Conservation (phyloP, 2,888 invertebrate genomes). For the Electrophaes corylata region DNA sequence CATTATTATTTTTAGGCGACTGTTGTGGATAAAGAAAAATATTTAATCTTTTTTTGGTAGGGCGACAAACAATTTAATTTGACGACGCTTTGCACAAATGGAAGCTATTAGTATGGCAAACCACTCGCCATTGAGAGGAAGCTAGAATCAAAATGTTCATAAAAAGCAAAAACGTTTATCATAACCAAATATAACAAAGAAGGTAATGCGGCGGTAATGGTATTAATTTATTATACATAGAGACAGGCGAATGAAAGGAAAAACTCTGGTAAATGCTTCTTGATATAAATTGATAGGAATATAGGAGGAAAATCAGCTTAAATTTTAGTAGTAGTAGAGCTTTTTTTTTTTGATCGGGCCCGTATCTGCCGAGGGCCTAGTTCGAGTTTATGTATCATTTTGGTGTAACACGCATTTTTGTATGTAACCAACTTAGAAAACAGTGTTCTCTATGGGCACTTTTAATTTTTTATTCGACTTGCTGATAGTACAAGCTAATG, state of each 20-base stretch:
- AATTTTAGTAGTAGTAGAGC: too few species aligned
- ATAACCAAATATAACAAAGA: conserved; percentile 49
- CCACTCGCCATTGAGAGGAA: conserved; percentile 41
- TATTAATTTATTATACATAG: conserved; percentile 48
- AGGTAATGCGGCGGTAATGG: conserved; percentile 46
- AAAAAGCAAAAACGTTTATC: conserved; percentile 48
- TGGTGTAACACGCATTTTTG: too few species aligned
- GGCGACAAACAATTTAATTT: conserved; percentile 45
- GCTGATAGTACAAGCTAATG: too few species aligned
- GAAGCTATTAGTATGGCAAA: conserved; percentile 56
- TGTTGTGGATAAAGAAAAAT: conserved; percentile 5
- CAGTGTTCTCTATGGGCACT: too few species aligned
- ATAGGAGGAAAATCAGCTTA: neutral
- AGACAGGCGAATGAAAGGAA: conserved; percentile 32
- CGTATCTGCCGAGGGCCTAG: too few species aligned
- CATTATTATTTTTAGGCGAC: neutral
- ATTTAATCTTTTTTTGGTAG: conserved; percentile 13
- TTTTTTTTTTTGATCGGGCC: too few species aligned
- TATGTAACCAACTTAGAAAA: too few species aligned
- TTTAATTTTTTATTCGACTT: too few species aligned
- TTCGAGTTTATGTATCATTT: too few species aligned
- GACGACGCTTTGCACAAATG: conserved; percentile 51
- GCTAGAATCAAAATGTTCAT: conserved; percentile 56
- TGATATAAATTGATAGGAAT: conserved; percentile 3
- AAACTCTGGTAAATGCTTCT: conserved; percentile 19